A percentile compares a stretch with the other conserved stretches of the same genome.
phyloP scores from a whole-genome alignment of 1,140 invertebrate species.

The Drosophila guanche region DNA sequence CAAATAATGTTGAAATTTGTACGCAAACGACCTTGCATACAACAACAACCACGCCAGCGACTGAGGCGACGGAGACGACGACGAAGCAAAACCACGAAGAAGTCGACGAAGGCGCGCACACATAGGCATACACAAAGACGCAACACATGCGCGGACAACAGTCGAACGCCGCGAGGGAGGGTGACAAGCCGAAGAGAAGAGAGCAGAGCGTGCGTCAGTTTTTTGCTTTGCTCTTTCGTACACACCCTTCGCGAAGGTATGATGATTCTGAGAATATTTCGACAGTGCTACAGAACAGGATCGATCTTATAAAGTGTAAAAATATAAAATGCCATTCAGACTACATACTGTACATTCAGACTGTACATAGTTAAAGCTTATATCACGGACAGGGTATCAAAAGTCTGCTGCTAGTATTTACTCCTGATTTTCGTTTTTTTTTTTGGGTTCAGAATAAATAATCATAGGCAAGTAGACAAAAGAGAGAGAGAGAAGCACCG shows the following conservation, averaged over 20 bases:
- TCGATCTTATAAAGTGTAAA: no score
- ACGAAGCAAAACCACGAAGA: slow-evolving; percentile 62
- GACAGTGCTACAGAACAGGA: no score
- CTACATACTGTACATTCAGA: no score
- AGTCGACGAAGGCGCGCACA: slow-evolving; percentile 59
- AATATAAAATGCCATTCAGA: no score
- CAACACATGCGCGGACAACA: slow-evolving; percentile 64
- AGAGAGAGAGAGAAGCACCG: no score
- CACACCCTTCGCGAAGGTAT: no score
- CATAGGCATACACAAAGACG: slow-evolving; percentile 35
- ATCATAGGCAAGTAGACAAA: not conserved
- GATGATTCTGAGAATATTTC: no score
- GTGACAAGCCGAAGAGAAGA: slow-evolving; percentile 13
- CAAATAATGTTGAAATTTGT: slow-evolving; percentile 84
- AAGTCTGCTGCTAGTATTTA: no score
- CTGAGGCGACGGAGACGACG: slow-evolving; percentile 21
- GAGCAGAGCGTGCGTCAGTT: slow-evolving; percentile 31
- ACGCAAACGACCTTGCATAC: slow-evolving; percentile 84
- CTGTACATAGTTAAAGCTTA: no score
- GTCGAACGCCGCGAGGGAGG: slow-evolving; percentile 26
- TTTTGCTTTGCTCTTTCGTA: not conserved
- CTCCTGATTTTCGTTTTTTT: not conserved
- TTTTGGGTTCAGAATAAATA: slow-evolving; percentile 39
- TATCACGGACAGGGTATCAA: no score
- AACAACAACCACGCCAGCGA: slow-evolving; percentile 59